Evolutionary conservation across 2,797 vertebrate species (phyloP), one percentile per base, ranked within the genome.

Genomic region (Distichodus sexfasciatus): DNA sequence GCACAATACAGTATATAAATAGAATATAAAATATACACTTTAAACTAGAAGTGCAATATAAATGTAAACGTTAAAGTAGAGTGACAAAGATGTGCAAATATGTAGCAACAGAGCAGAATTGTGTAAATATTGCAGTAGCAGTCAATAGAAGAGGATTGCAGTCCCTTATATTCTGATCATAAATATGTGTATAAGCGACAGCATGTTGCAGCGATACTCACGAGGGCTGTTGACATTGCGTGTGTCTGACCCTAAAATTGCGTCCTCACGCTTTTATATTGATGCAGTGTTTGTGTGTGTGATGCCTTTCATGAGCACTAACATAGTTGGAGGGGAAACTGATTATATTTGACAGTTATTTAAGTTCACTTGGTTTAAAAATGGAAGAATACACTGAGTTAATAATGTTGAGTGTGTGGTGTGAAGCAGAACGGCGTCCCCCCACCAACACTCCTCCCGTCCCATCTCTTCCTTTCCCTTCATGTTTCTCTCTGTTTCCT

Each of bases 371-470:
- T 40, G 31, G 60, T 59, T 48, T 12, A 61, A 9, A 23, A 31
- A 33, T 46, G 9, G 43, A 46, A 9, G 17, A 44, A 6, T 15
- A 12, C 11, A 31, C 14, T 15, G 8, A 53, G 19, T 15, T 24
- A 62, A 55, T n/a, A 48, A 40, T 48, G 19, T 57, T 65, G 31
- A 51, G 17, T 44, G 17, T 36, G 33, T 41, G 53, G 38, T 63
- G 54, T 6, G 40, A 55, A 41, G 46, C n/a, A 14, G 44, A 19
- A 59, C 6, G 44, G 17, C 12, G 11, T 6, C 12, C 40, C 17
- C 7, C 1, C 2, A 1, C 11, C 38, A 14, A 6, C 26, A 6
- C 31, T 19, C 11, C 21, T 6, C 17, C 43, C 19, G 3, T 17
- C 19, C 23, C 11, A 6, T 0, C 44, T 36, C 14, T n/a, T 28